Conservation (phyloP, 1,140 invertebrate species). For the Bathynomus jamesi region DNA sequence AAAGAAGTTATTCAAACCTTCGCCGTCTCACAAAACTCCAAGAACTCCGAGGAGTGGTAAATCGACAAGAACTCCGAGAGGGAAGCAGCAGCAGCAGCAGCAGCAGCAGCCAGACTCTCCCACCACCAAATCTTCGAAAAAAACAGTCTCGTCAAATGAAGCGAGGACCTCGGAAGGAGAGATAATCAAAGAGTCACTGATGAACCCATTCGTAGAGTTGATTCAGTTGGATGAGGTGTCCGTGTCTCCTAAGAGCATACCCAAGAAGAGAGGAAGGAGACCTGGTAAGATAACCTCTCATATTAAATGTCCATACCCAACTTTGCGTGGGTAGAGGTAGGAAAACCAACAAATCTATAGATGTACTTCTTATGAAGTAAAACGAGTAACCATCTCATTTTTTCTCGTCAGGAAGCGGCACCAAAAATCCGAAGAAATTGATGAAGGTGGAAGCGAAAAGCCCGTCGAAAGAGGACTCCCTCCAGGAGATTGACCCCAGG, state of each 20-base stretch:
- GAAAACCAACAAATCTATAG: no score
- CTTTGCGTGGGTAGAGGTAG: no score
- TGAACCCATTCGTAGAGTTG: neutral
- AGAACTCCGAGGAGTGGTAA: no score
- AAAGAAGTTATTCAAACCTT: no score
- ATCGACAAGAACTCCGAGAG: no score
- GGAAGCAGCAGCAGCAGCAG: no score
- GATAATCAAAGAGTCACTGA: neutral
- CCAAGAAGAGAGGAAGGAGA: neutral
- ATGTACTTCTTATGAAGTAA: no score
- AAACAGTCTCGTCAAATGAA: neutral
- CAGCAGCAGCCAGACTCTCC: no score
- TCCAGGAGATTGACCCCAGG: slow-evolving; percentile 3
- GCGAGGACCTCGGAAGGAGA: neutral
- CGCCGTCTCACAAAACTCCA: no score
- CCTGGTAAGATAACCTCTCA: neutral
- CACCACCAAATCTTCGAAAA: no score
- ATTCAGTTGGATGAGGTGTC: neutral
- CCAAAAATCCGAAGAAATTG: slow-evolving; percentile 8
- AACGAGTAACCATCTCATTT: no score
- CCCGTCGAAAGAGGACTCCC: neutral
- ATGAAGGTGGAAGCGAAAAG: slow-evolving; percentile 18
- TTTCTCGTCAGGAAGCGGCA: neutral
- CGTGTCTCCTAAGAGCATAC: neutral
- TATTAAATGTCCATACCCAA: no score